phyloP scores from a whole-genome alignment of 1,140 invertebrate genomes.

The Trachymyrmex septentrionalis region DNA sequence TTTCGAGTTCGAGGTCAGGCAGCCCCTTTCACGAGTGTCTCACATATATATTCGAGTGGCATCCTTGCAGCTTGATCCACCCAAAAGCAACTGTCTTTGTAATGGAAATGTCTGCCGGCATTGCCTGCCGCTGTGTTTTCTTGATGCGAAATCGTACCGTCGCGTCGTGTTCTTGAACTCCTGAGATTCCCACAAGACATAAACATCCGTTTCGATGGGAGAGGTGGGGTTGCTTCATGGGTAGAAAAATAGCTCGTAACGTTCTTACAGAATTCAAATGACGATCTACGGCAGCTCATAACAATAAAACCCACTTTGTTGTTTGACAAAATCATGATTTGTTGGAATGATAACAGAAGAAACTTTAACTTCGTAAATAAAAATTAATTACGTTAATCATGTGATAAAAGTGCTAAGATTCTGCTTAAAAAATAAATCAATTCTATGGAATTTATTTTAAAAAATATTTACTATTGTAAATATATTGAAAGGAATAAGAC shows the following conservation, averaged over 20 bases:
- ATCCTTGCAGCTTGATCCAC: conserved; percentile 56
- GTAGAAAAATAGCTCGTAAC: conserved; percentile 10
- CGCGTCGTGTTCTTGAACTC: conserved; percentile 25
- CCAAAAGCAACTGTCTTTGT: conserved; percentile 64
- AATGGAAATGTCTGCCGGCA: conserved; percentile 63
- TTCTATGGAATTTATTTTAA: background rate
- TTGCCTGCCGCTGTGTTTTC: conserved; percentile 22
- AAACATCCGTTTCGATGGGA: conserved; percentile 22
- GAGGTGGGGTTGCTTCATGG: background rate
- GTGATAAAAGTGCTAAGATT: background rate
- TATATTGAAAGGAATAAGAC: background rate
- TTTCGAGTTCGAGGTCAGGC: conserved; percentile 48
- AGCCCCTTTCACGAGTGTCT: conserved; percentile 39
- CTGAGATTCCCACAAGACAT: conserved; percentile 36
- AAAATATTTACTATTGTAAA: background rate
- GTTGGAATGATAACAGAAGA: background rate
- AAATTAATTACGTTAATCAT: background rate
- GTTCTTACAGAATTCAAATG: conserved; percentile 15
- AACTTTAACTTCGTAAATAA: background rate
- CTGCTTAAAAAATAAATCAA: background rate
- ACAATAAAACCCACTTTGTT: background rate
- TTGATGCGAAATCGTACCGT: conserved; percentile 14
- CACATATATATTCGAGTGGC: conserved; percentile 67
- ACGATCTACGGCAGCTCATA: background rate
- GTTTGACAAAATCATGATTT: background rate